Conservation (phyloP, 2,888 invertebrate species). For the Epiblema foenella region DNA sequence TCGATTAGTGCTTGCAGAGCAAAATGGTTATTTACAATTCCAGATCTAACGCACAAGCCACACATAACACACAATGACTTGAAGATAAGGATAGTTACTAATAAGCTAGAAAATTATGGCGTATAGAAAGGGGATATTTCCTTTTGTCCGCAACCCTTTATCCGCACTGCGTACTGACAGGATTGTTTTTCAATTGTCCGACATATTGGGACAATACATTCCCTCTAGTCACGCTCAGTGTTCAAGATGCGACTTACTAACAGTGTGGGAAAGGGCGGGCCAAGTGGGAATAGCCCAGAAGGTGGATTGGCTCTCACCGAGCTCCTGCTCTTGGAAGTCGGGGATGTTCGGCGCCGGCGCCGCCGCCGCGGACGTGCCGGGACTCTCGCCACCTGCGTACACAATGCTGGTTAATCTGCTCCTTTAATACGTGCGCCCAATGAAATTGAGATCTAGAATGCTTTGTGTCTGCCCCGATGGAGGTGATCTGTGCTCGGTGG, state of each 20-base stretch:
- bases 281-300: constrained; percentile 5
- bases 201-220: not conserved
- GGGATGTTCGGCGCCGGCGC: constrained; percentile 57
- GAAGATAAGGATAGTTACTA: not conserved
- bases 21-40: constrained; percentile 31
- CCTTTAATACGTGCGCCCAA: not conserved
- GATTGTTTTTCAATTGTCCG: not conserved
- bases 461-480: not conserved
- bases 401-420: constrained; percentile 49
- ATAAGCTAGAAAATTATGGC: constrained; percentile 2
- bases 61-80: not conserved
- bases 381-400: constrained; percentile 73
- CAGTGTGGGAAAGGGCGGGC: not conserved
- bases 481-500: too few species aligned
- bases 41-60: constrained; percentile 27
- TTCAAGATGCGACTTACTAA: not conserved
- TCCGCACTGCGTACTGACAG: not conserved
- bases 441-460: not conserved
- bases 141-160: not conserved
- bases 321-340: constrained; percentile 73
- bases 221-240: not conserved
- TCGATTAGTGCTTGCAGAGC: constrained; percentile 39
- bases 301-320: constrained; percentile 67
- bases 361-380: constrained; percentile 63
- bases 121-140: not conserved